phyloP scores from a whole-genome alignment of 2,888 invertebrate species.

The Drosophila borealis region DNA sequence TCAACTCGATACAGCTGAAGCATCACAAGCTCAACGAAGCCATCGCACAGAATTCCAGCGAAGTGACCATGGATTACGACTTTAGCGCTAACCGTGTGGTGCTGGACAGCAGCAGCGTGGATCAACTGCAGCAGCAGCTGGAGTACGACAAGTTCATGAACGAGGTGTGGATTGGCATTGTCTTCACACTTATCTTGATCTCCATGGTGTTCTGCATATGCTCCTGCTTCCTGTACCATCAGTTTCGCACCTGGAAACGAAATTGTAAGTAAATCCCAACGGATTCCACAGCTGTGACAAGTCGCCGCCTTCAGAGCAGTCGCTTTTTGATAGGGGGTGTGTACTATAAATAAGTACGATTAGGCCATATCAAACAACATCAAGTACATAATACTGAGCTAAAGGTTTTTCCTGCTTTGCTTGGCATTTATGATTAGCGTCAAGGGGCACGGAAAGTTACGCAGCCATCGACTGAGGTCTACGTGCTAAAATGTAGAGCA shows the following conservation, averaged over 20 bases:
- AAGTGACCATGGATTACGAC: constrained; percentile 67
- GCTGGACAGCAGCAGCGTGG: constrained; percentile 78
- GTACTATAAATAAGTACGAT: constrained; percentile 8
- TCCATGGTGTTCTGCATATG: constrained; percentile 88
- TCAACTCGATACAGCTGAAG: constrained; percentile 80
- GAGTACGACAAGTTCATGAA: constrained; percentile 87
- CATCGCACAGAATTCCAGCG: constrained; percentile 49
- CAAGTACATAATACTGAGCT: background rate
- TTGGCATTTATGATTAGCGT: constrained; percentile 9
- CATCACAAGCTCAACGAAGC: constrained; percentile 58
- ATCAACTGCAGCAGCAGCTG: constrained; percentile 82
- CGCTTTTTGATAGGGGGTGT: background rate
- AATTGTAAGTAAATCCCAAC: constrained; percentile 86
- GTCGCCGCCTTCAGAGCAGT: background rate
- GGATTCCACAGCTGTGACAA: background rate
- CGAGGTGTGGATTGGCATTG: constrained; percentile 88
- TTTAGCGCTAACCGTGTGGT: constrained; percentile 77
- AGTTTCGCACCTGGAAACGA: constrained; percentile 88
- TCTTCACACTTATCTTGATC: constrained; percentile 87
- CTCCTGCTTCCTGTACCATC: constrained; percentile 88
- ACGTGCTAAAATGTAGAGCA: constrained; percentile 38
- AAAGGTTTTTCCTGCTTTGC: background rate
- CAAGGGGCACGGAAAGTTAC: background rate
- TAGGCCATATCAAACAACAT: constrained; percentile 15
- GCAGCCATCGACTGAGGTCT: constrained; percentile 3